Base-by-base conservation (phyloP, 37 sponge, comb jelly and placozoan genomes). In the Ianthella basta region DNA sequence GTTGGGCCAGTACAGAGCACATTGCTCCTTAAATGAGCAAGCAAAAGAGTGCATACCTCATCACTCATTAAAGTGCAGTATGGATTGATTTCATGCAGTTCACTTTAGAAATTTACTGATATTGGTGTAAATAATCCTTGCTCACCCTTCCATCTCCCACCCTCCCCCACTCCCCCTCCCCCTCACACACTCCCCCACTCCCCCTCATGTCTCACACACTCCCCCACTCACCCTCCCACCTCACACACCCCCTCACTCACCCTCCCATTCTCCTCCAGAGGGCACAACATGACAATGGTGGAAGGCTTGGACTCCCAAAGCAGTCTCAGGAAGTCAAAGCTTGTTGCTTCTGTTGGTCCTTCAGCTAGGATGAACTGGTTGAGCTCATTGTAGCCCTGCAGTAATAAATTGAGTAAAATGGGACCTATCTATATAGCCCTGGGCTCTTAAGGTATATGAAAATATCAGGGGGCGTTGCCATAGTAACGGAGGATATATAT, bases 271-370 rank as follows among this genome's bases (percentile, higher is more conserved):
- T 93, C 94, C 56, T 85, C 88, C 24, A 88, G 79, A 0, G 21
- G 60, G 24, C 91, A 86, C 33, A 93, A 79, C 91, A 90, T 93
- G 54, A 93, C 85, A 60, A 93, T 82, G 23, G 83, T 30, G 53
- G 86, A 91, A 25, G 66, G 82, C 29, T 85, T 70, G 64, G 89
- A 85, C 60, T 91, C 95, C 93, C 93, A 94, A 4, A 94, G 41
- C 93, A 94, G 88, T 82, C 91, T 81, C 93, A 93, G 92, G 81
- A 94, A 94, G 77, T 94, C 95, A 39, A 67, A 59, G 59, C 86
- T 82, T 0, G 95, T 94, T 54, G 56, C 39, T 32, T 83, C 67
- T 90, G 91, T 39, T 15, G 95, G 93, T 25, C 95, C 92, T 80
- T 91, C 89, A 8, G 95, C 81, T 57, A 92, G 38, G 13, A 92